Evolutionary conservation across 2,797 vertebrate genomes (phyloP), one percentile per base, ranked within the genome.

Genomic region (Phylloscopus collybita): DNA sequence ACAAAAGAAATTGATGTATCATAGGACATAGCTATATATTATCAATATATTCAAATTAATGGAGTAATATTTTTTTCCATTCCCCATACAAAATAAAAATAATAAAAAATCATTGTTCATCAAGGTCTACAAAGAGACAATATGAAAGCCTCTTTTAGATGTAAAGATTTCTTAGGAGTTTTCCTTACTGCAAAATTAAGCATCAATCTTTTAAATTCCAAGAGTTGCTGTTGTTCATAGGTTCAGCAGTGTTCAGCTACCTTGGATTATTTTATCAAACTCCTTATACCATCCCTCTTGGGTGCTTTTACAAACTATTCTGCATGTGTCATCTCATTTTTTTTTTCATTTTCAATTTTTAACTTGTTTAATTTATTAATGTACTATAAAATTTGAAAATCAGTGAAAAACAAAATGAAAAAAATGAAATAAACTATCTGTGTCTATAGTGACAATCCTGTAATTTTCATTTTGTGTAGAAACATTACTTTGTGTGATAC

Each of bases 281-380:
- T 9, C 5, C 32, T 67, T 32, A 75, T 5, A 44, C 2, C 2
- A 42, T 16, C 2, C 17, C 3, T 45, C 7, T 4, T 54, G 10
- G 2, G 8, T 1, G 8, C 12, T 66, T 13, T 25, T 59, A 19
- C 7, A 88, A 49, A 59, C 1, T 1, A 64, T 74, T 80, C 13
- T 69, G 10, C 30, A 38, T 16, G 10, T 27, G 3, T 59, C 9
- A 42, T 34, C 17, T n/a, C 17, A 11, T 36, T 5, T 53, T 72
- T 30, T 30, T 67, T 5, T 53, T 32, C 2, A 7, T 18, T 38
- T 42, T 7, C 5, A 18, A 9, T 7, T 11, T 40, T 6, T 59
- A 9, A 44, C 30, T 80, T 40, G 0, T 51, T 53, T 34, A 44
- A 36, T 76, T 61, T 51, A 72, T 54, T 47, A 1, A 40, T 53